Evolutionary conservation across 2,113 vertebrate genomes (phyloP).

Genomic region (Pomatostomus ruficeps): DNA sequence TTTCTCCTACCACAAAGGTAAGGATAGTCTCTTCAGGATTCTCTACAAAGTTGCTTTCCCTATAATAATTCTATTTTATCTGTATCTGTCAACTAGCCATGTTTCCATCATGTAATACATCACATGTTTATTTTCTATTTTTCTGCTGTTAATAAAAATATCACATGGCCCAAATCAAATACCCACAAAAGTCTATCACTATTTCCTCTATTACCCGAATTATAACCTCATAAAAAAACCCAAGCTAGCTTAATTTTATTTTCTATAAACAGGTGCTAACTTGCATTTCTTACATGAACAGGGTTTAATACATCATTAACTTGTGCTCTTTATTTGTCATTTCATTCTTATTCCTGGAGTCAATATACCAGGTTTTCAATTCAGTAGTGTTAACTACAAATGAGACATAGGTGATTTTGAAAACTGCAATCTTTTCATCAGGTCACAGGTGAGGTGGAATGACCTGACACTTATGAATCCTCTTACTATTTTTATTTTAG

Average conservation of each 20-base stretch:
- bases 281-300: not conserved
- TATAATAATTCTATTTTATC: not conserved
- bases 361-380: not conserved
- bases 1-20: not conserved
- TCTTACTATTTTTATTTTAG: not conserved
- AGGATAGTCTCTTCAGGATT: not conserved
- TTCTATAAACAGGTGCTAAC: not conserved
- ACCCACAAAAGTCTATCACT: not conserved
- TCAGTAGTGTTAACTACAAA: not conserved
- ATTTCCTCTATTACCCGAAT: slow-evolving; percentile 7
- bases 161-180: not conserved
- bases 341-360: not conserved
- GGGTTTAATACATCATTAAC: not conserved
- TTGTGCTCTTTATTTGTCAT: not conserved
- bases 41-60: not conserved
- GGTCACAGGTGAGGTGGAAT: not conserved
- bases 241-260: not conserved
- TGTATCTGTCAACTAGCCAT: not conserved
- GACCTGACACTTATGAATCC: not conserved
- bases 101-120: not conserved
- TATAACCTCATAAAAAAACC: not conserved
- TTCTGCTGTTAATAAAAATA: slow-evolving; percentile 4
- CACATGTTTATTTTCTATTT: not conserved
- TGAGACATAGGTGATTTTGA: not conserved
- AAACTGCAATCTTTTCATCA: not conserved